Conservation (phyloP, 2,888 invertebrate genomes). For the Drosophila ustulata region DNA sequence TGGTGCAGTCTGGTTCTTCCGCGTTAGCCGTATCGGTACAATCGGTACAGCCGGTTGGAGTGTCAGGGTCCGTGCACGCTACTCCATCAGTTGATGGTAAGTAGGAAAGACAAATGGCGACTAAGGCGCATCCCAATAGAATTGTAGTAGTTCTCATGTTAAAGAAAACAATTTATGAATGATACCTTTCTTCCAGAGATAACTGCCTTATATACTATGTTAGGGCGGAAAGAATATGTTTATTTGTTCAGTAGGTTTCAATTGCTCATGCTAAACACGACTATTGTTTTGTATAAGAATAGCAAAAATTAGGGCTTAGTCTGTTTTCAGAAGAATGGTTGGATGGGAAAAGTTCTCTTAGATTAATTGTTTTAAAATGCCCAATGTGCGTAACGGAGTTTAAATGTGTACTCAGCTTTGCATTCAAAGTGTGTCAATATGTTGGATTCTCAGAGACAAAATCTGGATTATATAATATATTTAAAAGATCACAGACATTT, state of each 20-base stretch:
- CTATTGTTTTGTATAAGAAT: not conserved
- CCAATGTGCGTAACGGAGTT: not conserved
- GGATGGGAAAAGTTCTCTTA: too few species aligned
- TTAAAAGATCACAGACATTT: too few species aligned
- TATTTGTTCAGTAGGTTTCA: not conserved
- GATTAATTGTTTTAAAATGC: not conserved
- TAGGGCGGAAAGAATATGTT: not conserved
- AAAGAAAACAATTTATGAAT: slow-evolving; percentile 5
- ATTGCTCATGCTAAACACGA: not conserved
- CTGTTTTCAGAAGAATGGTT: too few species aligned
- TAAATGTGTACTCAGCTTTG: not conserved
- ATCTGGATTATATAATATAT: too few species aligned
- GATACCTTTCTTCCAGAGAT: slow-evolving; percentile 14
- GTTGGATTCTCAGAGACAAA: too few species aligned
- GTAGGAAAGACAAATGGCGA: slow-evolving; percentile 27
- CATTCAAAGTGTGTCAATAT: not conserved
- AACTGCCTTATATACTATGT: slow-evolving; percentile 1
- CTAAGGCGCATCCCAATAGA: slow-evolving; percentile 27
- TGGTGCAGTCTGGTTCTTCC: not conserved
- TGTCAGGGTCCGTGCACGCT: slow-evolving; percentile 9
- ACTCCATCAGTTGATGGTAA: slow-evolving; percentile 20
- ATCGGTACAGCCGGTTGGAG: not conserved
- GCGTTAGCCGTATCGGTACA: not conserved
- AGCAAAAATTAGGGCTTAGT: not conserved
- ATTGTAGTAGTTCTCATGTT: slow-evolving; percentile 29